Evolutionary conservation across 2,113 vertebrate genomes (phyloP), one percentile per base, ranked within the genome.

Genomic region (Eupsittula cactorum): DNA sequence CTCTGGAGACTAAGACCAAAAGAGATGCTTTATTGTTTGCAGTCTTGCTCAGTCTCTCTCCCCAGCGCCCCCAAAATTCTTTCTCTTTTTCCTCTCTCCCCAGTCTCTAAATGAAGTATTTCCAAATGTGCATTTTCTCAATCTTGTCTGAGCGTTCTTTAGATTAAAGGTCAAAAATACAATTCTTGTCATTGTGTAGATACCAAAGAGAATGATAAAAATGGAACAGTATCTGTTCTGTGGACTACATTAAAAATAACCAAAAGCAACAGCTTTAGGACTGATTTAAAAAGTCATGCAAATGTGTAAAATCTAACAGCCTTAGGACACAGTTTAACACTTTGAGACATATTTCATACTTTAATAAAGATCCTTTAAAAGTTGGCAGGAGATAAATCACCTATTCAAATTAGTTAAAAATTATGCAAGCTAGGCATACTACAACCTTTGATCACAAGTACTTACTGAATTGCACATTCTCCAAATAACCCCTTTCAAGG

Each of bases 221-320:
- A 73, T 83, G 82, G 88, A 97, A 94, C 93, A 77, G 63, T 96
- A 94, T 85, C 60, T 73, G 63, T 95, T 96, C 85, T 92, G 93
- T n/a, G 94, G 89, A 86, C 85, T 79, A 63, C 60, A 88, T 97
- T 95, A 94, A 95, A 95, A 96, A 96, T 92, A 96, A 92, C 86
- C 4, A 2, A 96, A 92, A 88, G 76, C 88, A 94, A 95, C 92
- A 80, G 82, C 86, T 89, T 91, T 92, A 92, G 78, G 79, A 96
- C 94, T 92, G 94, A 97, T 97, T 95, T 93, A 39, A 95, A 82
- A 93, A 97, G 68, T 94, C 89, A 94, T 96, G 96, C 91, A 97
- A 96, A 96, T 95, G 86, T 97, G 96, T 97, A 95, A 97, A 97
- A 96, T 91, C 60, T 91, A 97, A 95, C 94, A 98, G 96, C 93